Percentiles rank a stretch among this genome's conserved stretches.
These are phyloP conservation scores for Iphiclides podalirius DNA, from an alignment of 2,888 invertebrate species.

Conservation along the genomic window DNA sequence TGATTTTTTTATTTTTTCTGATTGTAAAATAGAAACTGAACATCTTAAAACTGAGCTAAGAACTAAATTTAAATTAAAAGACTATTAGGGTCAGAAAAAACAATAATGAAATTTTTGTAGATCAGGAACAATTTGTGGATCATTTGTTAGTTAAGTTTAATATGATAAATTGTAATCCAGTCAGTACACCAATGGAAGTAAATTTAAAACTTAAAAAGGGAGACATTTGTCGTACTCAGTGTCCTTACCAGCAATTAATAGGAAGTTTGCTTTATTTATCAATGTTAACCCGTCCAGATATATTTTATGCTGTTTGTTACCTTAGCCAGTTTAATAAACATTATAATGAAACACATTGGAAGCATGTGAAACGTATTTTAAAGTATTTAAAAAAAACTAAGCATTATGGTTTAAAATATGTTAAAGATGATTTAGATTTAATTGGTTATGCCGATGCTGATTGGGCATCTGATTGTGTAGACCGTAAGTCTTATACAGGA, in stretches of 20 bases:
- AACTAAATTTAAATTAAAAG: background rate
- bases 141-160: slow-evolving; percentile 18
- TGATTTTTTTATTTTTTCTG: background rate
- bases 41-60: background rate
- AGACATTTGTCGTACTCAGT: no score
- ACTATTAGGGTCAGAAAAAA: no score
- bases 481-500: background rate
- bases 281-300: slow-evolving; percentile 26
- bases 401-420: background rate
- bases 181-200: slow-evolving; percentile 19
- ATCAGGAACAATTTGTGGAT: slow-evolving; percentile 2
- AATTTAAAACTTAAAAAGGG: slow-evolving; percentile 15
- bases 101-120: no score
- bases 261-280: slow-evolving; percentile 27
- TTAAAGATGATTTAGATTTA: background rate
- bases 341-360: slow-evolving; percentile 22
- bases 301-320: slow-evolving; percentile 23
- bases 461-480: background rate
- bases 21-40: background rate
- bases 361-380: slow-evolving; percentile 20
- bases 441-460: background rate
- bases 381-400: background rate
- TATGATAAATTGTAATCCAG: slow-evolving; percentile 20
- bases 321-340: slow-evolving; percentile 29
- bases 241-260: slow-evolving; percentile 26